These are phyloP conservation scores for Ctenoplectra terminalis DNA, from an alignment of 1,140 invertebrate species.

Conservation along the genomic window DNA sequence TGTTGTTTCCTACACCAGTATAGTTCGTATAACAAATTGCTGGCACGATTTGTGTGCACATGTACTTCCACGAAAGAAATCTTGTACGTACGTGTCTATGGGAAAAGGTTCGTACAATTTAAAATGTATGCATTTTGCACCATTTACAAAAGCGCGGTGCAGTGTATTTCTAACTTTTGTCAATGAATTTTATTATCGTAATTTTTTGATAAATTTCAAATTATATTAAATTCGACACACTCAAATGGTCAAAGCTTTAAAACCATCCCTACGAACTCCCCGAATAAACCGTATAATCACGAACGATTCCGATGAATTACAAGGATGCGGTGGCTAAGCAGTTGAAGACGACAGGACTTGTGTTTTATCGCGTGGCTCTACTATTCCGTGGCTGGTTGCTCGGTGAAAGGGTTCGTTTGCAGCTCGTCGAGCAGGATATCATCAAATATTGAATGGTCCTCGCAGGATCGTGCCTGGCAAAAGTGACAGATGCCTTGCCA, in stretches of 20 bases:
- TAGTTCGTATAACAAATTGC: constrained; percentile 19
- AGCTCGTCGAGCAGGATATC: constrained; percentile 23
- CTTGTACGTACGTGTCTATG: no score
- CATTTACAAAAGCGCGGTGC: background rate
- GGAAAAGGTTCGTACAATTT: background rate
- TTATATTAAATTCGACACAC: background rate
- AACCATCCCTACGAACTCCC: no score
- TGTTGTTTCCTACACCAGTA: background rate
- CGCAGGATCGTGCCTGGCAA: constrained; percentile 1
- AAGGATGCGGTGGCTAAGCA: background rate
- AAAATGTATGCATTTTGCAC: background rate
- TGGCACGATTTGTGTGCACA: background rate
- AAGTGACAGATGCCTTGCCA: constrained; percentile 18
- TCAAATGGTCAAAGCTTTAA: background rate
- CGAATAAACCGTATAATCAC: no score
- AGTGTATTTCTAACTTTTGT: background rate
- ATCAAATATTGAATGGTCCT: constrained; percentile 43
- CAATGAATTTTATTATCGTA: background rate
- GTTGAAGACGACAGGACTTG: background rate
- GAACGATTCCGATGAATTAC: no score
- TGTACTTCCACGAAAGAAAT: no score
- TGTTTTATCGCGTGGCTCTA: constrained; percentile 35
- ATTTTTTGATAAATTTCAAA: constrained; percentile 13
- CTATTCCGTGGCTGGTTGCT: background rate
- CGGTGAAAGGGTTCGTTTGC: constrained; percentile 11